Evolutionary conservation across 1,140 invertebrate genomes (phyloP), one percentile per base, ranked within the genome.

Genomic region (Drosophila navojoa): DNA sequence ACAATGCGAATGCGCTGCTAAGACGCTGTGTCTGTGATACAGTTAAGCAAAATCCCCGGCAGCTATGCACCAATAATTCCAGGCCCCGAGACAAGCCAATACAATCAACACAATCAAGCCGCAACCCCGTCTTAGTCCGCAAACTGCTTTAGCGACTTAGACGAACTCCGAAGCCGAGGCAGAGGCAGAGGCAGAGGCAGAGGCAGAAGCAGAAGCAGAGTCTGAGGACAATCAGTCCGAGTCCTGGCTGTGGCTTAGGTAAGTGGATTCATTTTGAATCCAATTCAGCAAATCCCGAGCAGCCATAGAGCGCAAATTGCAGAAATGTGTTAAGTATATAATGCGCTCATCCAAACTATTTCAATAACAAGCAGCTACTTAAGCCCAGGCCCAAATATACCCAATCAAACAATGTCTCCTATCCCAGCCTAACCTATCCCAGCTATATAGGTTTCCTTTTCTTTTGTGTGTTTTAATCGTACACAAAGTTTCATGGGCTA

Each of bases 301-400:
- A 67, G 49, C 52, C 52, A 10, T 29, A 25, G 22, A 19, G 5
- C 50, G 16, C 49, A 45, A 78, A 73, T 64, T 73, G 57, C 15
- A 49, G 71, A 52, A 72, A 86, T 81, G 82, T 87, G 82, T 87
- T 87, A 87, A 87, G 82, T 89, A 89, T 89, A 79, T 87, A 87
- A 87, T 87, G 82, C 82, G 82, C 82, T 87, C 79, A 87, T 87
- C 82, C 84, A 71, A 16, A 89, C 84, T 89, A 79, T 87, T 89
- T 87, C 76, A 87, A 87, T 79, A 87, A 89, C 79, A 87, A 84
- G 70, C 74, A 38, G 54, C 67, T 62, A 72, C 47, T 55, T 87
- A 86, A 86, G 78, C 84, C 62, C 50, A 64, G 42, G 42, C 59
- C 64, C 78, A 86, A 80, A 79, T 71, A 84, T 79, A 84, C 80